Percentiles rank a stretch among this genome's conserved stretches.
These are phyloP conservation scores for Cisticola juncidis DNA, from an alignment of 2,113 vertebrate species.

Conservation along the genomic window DNA sequence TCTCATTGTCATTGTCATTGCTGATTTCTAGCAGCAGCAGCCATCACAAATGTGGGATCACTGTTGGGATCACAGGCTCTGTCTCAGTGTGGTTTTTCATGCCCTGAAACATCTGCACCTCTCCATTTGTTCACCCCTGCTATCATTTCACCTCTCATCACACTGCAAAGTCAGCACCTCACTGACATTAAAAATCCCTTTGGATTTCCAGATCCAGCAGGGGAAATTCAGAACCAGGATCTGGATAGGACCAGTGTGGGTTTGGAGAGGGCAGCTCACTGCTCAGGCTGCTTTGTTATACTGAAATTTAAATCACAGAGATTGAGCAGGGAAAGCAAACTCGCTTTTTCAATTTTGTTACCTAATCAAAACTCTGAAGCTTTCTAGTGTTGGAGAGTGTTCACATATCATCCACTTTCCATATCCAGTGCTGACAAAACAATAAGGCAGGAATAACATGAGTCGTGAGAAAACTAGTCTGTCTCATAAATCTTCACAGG, in stretches of 20 bases:
- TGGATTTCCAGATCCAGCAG: neutral
- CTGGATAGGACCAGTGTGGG: neutral
- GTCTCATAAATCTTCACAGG: constrained; percentile 61
- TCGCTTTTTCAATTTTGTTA: constrained; percentile 61
- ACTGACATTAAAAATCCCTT: neutral
- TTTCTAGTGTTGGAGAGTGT: constrained; percentile 56
- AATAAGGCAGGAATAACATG: constrained; percentile 49
- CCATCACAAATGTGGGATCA: neutral
- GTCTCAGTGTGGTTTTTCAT: neutral
- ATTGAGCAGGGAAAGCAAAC: constrained; percentile 36
- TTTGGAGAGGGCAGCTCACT: neutral
- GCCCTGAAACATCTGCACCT: neutral
- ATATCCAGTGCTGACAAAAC: constrained; percentile 66
- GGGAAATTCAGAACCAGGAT: neutral
- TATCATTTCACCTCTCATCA: neutral
- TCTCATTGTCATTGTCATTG: fast-evolving
- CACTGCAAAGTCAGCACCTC: neutral
- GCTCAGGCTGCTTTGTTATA: neutral
- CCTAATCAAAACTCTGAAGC: constrained; percentile 54
- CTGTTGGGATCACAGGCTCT: neutral
- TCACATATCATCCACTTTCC: constrained; percentile 66
- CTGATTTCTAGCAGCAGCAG: neutral
- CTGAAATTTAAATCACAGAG: constrained; percentile 29
- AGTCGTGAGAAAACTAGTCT: constrained; percentile 25
- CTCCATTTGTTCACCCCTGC: neutral